Evolutionary conservation across 2,888 invertebrate species (phyloP).

Genomic region (Sialis lutaria): DNA sequence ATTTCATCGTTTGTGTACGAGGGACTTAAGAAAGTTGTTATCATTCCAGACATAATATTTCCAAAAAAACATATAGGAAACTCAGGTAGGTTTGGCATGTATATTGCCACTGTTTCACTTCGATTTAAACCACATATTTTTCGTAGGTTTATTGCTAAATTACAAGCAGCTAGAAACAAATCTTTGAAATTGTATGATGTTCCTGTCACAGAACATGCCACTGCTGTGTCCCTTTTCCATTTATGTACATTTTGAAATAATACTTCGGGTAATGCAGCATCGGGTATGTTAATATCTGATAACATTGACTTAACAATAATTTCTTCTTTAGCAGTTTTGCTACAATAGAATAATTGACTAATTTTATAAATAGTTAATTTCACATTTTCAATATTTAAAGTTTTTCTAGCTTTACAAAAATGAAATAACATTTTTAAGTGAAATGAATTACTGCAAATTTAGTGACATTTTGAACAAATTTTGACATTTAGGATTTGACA

Average conservation of each 20-base stretch:
- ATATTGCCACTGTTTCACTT: constrained; percentile 45
- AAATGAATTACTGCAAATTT: no score
- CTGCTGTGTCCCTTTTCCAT: constrained; percentile 39
- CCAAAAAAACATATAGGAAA: constrained; percentile 47
- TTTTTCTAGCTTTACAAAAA: no score
- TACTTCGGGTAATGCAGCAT: constrained; percentile 37
- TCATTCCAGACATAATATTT: constrained; percentile 43
- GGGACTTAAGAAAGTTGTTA: constrained; percentile 51
- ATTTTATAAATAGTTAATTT: no score
- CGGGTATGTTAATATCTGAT: constrained; percentile 32
- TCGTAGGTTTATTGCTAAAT: constrained; percentile 38
- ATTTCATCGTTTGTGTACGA: constrained; percentile 51
- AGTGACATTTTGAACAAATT: no score
- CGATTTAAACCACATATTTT: constrained; percentile 35
- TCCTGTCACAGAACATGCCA: constrained; percentile 50
- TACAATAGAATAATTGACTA: no score
- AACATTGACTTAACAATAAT: constrained; percentile 28
- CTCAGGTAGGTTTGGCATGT: constrained; percentile 54
- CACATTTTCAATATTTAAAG: no score
- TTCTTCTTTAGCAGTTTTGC: neutral
- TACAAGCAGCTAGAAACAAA: constrained; percentile 35
- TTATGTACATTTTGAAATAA: constrained; percentile 36
- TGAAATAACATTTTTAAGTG: no score
- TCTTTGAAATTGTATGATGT: constrained; percentile 45
- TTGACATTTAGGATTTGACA: no score